Percentiles rank a stretch among this genome's conserved stretches.
phyloP scores from a whole-genome alignment of 2,113 vertebrate genomes.

The Saimiri boliviensis region DNA sequence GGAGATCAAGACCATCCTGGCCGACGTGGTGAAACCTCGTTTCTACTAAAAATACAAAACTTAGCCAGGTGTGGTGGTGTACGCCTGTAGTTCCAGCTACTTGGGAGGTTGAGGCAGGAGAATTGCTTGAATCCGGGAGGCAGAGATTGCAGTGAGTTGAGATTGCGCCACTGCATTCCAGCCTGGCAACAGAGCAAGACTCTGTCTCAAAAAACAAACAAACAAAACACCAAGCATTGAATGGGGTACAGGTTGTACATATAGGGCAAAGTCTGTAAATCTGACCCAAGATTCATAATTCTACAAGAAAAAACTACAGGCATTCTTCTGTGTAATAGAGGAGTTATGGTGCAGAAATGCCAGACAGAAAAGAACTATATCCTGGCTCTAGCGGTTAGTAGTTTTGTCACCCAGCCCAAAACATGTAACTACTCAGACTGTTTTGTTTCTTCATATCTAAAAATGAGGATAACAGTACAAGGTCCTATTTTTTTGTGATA shows the following conservation, averaged over 20 bases:
- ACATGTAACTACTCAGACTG: neutral
- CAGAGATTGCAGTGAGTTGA: too few species aligned
- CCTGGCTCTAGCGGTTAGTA: neutral
- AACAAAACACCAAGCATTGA: neutral
- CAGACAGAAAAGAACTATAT: neutral
- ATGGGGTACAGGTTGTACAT: neutral
- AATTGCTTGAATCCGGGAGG: too few species aligned
- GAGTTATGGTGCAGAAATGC: fast-evolving
- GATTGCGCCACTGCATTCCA: too few species aligned
- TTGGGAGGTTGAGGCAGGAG: too few species aligned
- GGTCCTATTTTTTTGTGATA: neutral
- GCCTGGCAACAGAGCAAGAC: too few species aligned
- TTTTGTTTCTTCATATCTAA: neutral
- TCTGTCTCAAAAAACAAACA: too few species aligned
- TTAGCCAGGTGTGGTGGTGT: too few species aligned
- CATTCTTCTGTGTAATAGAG: neutral
- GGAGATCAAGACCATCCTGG: too few species aligned
- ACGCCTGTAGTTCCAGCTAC: too few species aligned
- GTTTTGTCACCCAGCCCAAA: neutral
- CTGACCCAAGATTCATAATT: neutral
- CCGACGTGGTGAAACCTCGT: too few species aligned
- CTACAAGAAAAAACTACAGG: neutral
- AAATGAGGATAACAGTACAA: neutral
- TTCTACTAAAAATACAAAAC: too few species aligned
- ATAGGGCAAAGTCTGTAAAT: neutral